These are phyloP conservation scores for Protophormia terraenovae DNA, from an alignment of 2,888 invertebrate species.

Conservation along the genomic window DNA sequence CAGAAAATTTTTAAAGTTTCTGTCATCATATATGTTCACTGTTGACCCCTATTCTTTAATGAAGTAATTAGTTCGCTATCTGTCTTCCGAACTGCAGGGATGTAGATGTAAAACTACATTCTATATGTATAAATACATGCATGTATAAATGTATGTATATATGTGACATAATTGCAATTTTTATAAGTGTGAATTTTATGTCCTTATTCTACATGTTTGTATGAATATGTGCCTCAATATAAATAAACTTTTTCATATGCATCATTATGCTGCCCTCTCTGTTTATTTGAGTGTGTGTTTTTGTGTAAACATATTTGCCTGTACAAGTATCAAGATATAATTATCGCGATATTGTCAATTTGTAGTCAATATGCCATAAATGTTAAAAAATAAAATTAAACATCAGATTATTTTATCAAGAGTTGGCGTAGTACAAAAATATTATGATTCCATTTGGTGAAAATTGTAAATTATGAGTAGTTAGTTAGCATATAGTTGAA, in stretches of 20 bases:
- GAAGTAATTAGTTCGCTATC: too few species aligned
- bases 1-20: too few species aligned
- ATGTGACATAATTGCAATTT: conserved; percentile 58
- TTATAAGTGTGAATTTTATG: conserved; percentile 54
- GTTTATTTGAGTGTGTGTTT: neutral
- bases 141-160: neutral
- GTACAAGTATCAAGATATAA: conserved; percentile 73
- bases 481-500: too few species aligned
- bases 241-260: conserved; percentile 33
- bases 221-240: neutral
- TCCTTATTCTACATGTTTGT: too few species aligned
- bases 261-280: conserved; percentile 23
- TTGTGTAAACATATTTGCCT: neutral
- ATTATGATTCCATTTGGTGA: conserved; percentile 3
- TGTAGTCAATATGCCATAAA: conserved; percentile 68
- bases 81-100: too few species aligned
- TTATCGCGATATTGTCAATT: conserved; percentile 78
- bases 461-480: neutral
- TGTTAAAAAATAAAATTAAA: conserved; percentile 38
- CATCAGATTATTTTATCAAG: conserved; percentile 12
- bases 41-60: too few species aligned
- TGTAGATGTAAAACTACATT: too few species aligned
- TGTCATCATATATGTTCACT: too few species aligned
- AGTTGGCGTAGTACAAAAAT: neutral
- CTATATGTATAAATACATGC: neutral